Conservation (phyloP, 2,888 invertebrate genomes). For the Prostheceraeus crozeri region DNA sequence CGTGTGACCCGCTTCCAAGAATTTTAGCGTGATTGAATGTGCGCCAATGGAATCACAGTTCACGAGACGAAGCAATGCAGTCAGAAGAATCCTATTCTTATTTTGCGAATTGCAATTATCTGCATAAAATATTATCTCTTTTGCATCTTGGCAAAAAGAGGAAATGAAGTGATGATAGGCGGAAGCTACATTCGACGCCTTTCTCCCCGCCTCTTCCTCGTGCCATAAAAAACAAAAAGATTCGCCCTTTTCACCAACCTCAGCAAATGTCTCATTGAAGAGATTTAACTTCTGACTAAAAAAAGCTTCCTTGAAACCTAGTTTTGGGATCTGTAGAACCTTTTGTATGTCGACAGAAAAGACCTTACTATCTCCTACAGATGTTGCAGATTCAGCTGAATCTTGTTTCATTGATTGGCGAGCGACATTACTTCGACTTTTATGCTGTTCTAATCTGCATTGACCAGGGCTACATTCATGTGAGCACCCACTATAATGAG, state of each 20-base stretch:
- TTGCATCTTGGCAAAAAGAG: constrained; percentile 11
- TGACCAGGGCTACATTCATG: too few species aligned
- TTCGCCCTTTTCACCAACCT: constrained; percentile 21
- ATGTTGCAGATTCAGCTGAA: too few species aligned
- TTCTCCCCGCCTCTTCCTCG: too few species aligned
- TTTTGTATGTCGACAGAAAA: constrained; percentile 13
- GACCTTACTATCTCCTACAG: too few species aligned
- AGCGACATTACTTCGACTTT: too few species aligned
- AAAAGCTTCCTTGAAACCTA: constrained; percentile 5
- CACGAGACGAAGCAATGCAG: neutral
- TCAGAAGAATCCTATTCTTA: constrained; percentile 15
- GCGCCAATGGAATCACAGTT: constrained; percentile 7
- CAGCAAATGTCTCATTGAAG: constrained; percentile 20
- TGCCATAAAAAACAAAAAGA: neutral
- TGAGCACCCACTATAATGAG: too few species aligned
- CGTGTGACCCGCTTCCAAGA: constrained; percentile 18
- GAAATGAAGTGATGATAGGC: neutral
- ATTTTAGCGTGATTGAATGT: constrained; percentile 1
- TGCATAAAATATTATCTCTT: neutral
- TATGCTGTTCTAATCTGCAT: too few species aligned
- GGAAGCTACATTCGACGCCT: too few species aligned
- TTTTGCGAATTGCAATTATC: constrained; percentile 8
- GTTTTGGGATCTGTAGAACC: constrained; percentile 9
- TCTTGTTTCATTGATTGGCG: too few species aligned
- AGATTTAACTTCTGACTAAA: neutral